A percentile compares a stretch with the other conserved stretches of the same genome.
phyloP scores from a whole-genome alignment of 1,140 invertebrate species.

The Diorhabda elongata region DNA sequence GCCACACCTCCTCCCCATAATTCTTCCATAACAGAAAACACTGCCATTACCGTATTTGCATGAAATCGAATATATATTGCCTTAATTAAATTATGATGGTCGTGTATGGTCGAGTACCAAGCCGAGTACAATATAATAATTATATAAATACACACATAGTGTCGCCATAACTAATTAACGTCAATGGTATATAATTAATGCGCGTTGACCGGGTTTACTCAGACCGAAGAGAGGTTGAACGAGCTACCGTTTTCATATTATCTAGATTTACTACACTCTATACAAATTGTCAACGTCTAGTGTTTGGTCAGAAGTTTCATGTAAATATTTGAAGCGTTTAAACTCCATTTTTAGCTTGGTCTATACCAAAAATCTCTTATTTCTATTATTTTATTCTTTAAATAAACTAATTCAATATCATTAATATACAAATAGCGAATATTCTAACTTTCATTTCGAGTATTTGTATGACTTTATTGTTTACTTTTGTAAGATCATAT shows the following conservation, averaged over 20 bases:
- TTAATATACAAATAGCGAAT: no score
- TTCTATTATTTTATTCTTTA: no score
- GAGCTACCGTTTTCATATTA: slow-evolving; percentile 14
- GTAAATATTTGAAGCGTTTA: no score
- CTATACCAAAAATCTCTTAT: no score
- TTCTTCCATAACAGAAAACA: slow-evolving; percentile 2
- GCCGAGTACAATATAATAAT: slow-evolving; percentile 40
- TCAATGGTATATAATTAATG: slow-evolving; percentile 43
- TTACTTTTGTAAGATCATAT: no score
- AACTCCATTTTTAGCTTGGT: no score
- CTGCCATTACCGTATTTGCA: background rate
- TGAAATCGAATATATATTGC: slow-evolving; percentile 2
- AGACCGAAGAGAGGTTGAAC: slow-evolving; percentile 25
- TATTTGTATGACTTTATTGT: no score
- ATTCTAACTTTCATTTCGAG: no score
- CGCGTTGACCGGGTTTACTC: slow-evolving; percentile 25
- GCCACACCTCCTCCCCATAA: background rate
- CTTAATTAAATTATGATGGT: slow-evolving; percentile 1
- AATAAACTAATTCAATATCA: no score
- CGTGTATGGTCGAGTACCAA: background rate
- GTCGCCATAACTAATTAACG: slow-evolving; percentile 43
- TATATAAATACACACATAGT: slow-evolving; percentile 41
- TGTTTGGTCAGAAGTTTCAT: no score
- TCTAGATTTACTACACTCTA: background rate
- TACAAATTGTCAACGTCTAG: no score